Percentiles rank a stretch among this genome's conserved stretches.
Evolutionary conservation across 2,797 vertebrate genomes (phyloP).

Genomic region (Otolemur crassicaudatus): DNA sequence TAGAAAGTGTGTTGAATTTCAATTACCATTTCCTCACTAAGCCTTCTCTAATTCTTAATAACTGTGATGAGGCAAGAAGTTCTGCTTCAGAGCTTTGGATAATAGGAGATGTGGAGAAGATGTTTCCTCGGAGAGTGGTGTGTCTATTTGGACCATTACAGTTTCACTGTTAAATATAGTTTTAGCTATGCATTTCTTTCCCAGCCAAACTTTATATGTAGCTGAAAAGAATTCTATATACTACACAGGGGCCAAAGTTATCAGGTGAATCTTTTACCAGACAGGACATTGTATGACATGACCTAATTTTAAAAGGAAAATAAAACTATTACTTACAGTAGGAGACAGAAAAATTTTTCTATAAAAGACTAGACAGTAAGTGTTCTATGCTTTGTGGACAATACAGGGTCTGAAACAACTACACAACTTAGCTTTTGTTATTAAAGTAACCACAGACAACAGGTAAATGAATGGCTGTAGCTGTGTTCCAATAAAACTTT

Average conservation of each 20-base stretch:
- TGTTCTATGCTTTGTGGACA: not conserved
- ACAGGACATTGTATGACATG: not conserved
- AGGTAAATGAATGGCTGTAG: not conserved
- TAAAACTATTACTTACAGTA: not conserved
- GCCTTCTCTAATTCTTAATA: constrained; percentile 51
- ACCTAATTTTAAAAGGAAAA: not conserved
- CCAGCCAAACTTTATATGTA: not conserved
- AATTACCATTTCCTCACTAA: constrained; percentile 53
- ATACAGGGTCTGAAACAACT: not conserved
- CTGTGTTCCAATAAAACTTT: not conserved
- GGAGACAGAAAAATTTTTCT: not conserved
- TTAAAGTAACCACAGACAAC: not conserved
- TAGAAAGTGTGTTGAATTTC: constrained; percentile 67
- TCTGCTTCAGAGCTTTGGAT: constrained; percentile 78
- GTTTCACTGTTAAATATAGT: constrained; percentile 72
- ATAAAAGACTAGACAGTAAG: not conserved
- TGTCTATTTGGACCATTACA: constrained; percentile 38
- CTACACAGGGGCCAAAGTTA: not conserved
- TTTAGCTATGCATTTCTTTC: constrained; percentile 42
- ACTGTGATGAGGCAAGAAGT: constrained; percentile 60
- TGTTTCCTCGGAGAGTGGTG: constrained; percentile 55
- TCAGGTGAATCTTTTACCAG: constrained; percentile 16
- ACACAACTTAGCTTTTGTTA: not conserved
- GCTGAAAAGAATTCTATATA: not conserved
- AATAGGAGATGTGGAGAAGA: constrained; percentile 63